phyloP scores from a whole-genome alignment of 2,113 vertebrate species.

The Geococcyx californianus region DNA sequence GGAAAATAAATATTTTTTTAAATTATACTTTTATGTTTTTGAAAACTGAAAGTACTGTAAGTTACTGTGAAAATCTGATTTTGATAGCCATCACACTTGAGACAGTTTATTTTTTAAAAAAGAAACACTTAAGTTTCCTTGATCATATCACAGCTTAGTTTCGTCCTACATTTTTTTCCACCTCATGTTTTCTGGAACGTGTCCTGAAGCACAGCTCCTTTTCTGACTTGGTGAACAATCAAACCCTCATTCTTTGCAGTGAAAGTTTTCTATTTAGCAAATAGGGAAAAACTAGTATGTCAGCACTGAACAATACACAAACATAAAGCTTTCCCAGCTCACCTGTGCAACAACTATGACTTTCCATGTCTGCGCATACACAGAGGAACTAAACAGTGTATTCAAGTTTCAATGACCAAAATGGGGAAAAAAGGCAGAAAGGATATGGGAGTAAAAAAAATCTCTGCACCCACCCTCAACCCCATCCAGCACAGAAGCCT shows the following conservation, averaged over 20 bases:
- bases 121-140: background rate
- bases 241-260: background rate
- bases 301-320: background rate
- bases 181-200: background rate
- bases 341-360: background rate
- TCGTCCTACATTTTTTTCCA: background rate
- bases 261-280: background rate
- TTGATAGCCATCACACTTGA: background rate
- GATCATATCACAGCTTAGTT: too few species aligned
- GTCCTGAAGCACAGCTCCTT: background rate
- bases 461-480: background rate
- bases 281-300: background rate
- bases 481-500: accelerated
- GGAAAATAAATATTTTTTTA: too few species aligned
- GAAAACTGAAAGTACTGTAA: background rate
- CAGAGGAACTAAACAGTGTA: background rate
- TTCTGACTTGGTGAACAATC: background rate
- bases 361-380: background rate
- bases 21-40: background rate
- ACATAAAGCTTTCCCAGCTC: background rate
- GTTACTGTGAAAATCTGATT: background rate
- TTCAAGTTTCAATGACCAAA: background rate
- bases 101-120: background rate
- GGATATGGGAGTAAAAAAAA: background rate
- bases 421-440: background rate